Conservation (phyloP, 2,888 invertebrate species). For the Epistrophe grossulariae region DNA sequence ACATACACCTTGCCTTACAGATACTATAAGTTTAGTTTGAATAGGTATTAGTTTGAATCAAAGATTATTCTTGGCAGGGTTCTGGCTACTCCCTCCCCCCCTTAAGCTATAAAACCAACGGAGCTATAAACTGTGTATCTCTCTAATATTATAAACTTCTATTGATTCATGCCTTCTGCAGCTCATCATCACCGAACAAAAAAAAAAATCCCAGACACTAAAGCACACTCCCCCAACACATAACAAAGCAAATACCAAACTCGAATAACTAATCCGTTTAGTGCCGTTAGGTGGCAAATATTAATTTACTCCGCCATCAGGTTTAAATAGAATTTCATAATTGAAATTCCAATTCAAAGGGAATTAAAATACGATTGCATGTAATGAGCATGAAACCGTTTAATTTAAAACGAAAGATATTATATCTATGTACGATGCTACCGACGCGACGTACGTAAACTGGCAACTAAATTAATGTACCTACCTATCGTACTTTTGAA, state of each 20-base stretch:
- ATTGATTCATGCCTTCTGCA: neutral
- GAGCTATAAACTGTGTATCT: neutral
- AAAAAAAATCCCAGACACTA: neutral
- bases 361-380: slow-evolving; percentile 63
- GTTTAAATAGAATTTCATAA: slow-evolving; percentile 65
- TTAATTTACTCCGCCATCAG: slow-evolving; percentile 64
- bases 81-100: neutral
- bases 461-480: no score
- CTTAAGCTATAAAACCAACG: neutral
- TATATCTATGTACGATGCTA: neutral
- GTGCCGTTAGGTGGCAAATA: slow-evolving; percentile 65
- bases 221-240: neutral
- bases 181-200: neutral
- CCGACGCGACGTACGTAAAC: no score
- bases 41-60: neutral
- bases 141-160: neutral
- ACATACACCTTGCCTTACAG: no score
- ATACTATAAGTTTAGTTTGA: no score
- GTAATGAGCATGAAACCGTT: slow-evolving; percentile 67
- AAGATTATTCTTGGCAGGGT: neutral
- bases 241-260: slow-evolving; percentile 41
- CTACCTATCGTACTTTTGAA: slow-evolving; percentile 49
- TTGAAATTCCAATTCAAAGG: slow-evolving; percentile 60
- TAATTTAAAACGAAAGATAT: slow-evolving; percentile 40
- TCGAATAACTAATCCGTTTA: slow-evolving; percentile 48